Evolutionary conservation across 2,797 vertebrate species (phyloP), one percentile per base, ranked within the genome.

Genomic region (Sarcophilus harrisii): DNA sequence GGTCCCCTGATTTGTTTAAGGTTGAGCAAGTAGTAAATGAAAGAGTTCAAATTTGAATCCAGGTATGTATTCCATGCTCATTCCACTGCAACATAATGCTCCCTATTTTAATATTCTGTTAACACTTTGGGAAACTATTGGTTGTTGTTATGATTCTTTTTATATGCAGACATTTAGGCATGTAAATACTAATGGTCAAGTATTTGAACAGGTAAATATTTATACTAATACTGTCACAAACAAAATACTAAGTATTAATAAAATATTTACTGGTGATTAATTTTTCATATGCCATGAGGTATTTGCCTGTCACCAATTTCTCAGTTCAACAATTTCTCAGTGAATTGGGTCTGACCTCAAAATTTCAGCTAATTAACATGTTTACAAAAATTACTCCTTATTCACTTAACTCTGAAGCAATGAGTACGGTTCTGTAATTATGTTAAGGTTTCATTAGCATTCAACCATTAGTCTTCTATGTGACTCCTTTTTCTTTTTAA

Each of bases 281-380:
- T 92, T 96, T 95, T 96, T 97, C 95, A 93, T 81, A 94, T 27
- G 49, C 18, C 2, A 94, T 90, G 62, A 95, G 94, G 95, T 95
- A 97, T 95, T 92, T 96, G 92, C 58, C 49, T 93, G 91, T 93
- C 49, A 93, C 81, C 45, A 90, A 95, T 97, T 96, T 93, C 60
- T 94, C 32, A 95, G 92, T 97, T 98, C 93, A 95, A 94, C 89
- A 92, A 90, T 93, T 95, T 97, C 81, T 91, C 94, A 94, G n/a
- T 94, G 57, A 96, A 95, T 38, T 96, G 60, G 12, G 21, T 95
- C 66, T 97, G 93, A 97, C 96, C 95, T 96, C 57, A 94, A 96
- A 96, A 97, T 96, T 96, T 96, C 96, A 95, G 81, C n/a, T 94
- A 97, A 96, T 97, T 97, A 97, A 12, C 24, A 93, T 96, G 60